Evolutionary conservation across 2,888 invertebrate species (phyloP), one percentile per base, ranked within the genome.

Genomic region (Malacosoma neustria): DNA sequence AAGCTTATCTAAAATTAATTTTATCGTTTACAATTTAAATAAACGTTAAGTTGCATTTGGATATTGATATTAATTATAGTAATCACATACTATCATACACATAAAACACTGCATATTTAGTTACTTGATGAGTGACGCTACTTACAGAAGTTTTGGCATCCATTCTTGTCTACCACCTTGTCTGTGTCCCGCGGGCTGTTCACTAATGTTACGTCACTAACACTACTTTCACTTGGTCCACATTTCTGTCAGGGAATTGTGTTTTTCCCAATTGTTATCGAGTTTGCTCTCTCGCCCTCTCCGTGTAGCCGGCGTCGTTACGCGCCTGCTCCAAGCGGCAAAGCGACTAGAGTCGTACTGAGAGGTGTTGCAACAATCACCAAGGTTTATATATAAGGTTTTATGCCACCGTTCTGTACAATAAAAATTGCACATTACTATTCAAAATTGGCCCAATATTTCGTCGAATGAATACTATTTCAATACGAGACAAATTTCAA

Each of bases 311-410:
- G 81, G 80, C 81, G 71, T 67, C 72, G 68, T 65, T 40, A 70
- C 73, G 76, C 75, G 77, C 82, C 79, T 68, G 79, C 57, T 75
- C 84, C 85, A 75, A 82, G 69, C 87, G 86, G 86, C 87, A 87
- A 85, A 85, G 86, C 87, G 87, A 87, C 87, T 86, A 87, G 86
- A 87, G 86, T 77, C 84, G 77, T 74, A 86, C 86, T 87, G 86
- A 85, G 74, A 63, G 22, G 73, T 82, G 77, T 82, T 81, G 80
- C 77, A 82, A 82, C 79, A 63, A 63, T 61, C 69, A 55, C 73
- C 75, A 76, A 79, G 74, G 75, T 72, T 84, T 84, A 84, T 81
- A 82, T 85, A 84, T 82, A 69, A 81, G 68, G 62, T 72, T 79
- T 74, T 65, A 76, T 51, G 61, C 57, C 51, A 66, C 51, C 57